Percentiles rank a stretch among this genome's conserved stretches.
Evolutionary conservation across 2,797 vertebrate genomes (phyloP).

Genomic region (Centroberyx gerrardi): DNA sequence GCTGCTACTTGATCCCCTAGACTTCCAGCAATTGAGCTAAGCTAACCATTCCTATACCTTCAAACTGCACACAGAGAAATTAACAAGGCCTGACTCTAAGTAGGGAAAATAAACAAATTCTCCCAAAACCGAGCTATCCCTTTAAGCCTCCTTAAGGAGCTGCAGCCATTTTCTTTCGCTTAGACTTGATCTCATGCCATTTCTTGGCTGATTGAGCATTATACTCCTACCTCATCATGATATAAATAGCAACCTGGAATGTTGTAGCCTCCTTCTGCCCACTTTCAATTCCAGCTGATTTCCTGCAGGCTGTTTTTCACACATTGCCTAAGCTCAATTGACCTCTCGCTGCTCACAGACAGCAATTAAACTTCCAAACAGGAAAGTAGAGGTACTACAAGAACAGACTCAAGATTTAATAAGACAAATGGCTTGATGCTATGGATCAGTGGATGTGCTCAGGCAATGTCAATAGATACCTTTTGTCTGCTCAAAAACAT

Average conservation of each 20-base stretch:
- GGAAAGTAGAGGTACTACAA: conserved; percentile 26
- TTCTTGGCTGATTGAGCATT: conserved; percentile 41
- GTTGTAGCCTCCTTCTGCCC: conserved; percentile 13
- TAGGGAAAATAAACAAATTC: too few species aligned
- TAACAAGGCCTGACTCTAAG: too few species aligned
- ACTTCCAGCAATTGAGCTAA: too few species aligned
- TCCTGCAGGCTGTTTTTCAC: conserved; percentile 38
- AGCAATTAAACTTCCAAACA: conserved; percentile 27
- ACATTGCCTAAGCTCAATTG: conserved; percentile 28
- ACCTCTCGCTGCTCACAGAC: conserved; percentile 24
- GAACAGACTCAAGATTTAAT: conserved; percentile 35
- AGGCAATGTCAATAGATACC: background rate
- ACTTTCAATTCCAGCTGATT: conserved; percentile 34
- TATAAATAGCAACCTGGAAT: conserved; percentile 49
- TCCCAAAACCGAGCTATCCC: too few species aligned
- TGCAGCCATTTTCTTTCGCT: conserved; percentile 4
- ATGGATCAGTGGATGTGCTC: background rate
- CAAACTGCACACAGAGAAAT: too few species aligned
- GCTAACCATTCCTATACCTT: too few species aligned
- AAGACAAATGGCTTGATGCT: conserved; percentile 21
- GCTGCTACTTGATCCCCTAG: too few species aligned
- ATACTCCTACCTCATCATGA: conserved; percentile 37
- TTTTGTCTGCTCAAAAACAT: background rate
- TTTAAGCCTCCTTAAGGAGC: conserved; percentile 21
- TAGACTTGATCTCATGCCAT: conserved; percentile 37